Evolutionary conservation across 2,113 vertebrate species (phyloP).

Genomic region (Xenus cinereus): DNA sequence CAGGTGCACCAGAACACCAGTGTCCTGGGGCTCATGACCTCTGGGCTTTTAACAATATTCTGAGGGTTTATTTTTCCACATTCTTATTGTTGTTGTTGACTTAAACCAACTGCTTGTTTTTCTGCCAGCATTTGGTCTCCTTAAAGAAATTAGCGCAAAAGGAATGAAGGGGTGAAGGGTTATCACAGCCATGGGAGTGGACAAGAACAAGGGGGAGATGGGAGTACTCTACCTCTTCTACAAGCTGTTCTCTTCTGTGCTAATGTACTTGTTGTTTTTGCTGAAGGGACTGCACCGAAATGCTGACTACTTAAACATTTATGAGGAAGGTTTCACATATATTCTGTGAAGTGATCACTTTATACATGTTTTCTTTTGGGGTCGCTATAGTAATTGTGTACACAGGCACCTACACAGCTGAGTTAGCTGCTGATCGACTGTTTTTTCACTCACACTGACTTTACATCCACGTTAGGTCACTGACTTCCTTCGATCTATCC

Average conservation of each 20-base stretch:
- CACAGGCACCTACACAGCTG: not conserved
- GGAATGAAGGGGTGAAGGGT: not conserved
- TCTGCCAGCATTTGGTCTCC: not conserved
- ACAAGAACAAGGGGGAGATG: not conserved
- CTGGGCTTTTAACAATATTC: not conserved
- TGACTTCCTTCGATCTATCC: not conserved
- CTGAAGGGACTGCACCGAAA: not conserved
- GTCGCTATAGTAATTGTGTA: not conserved
- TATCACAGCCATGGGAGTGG: not conserved
- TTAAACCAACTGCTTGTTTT: not conserved
- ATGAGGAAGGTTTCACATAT: not conserved
- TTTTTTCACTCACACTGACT: not conserved
- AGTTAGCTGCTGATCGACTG: not conserved
- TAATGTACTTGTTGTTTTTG: not conserved
- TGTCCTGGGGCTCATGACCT: not conserved
- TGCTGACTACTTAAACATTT: slow-evolving; percentile 31
- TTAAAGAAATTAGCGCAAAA: slow-evolving; percentile 10
- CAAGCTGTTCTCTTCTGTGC: not conserved
- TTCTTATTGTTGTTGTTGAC: not conserved
- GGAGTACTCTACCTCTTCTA: not conserved
- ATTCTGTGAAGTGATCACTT: not conserved
- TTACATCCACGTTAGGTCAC: not conserved
- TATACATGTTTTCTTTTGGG: not conserved
- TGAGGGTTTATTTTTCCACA: not conserved
- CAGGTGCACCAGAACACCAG: not conserved